Conservation (phyloP, 2,888 invertebrate species). For the Amblyjoppa proteus region DNA sequence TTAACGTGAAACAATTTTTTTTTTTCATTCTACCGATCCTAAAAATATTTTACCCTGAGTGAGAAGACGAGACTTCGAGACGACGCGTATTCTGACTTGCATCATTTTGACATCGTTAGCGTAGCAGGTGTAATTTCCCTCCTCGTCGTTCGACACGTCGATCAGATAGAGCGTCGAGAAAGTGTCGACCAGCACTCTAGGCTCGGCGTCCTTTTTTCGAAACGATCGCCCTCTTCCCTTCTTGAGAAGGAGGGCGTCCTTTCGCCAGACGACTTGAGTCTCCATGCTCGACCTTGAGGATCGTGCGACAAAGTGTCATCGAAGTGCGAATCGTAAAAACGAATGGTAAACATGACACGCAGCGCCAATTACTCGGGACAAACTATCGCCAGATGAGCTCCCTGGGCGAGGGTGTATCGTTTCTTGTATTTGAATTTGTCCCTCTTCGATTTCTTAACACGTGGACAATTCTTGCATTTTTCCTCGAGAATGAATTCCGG, state of each 20-base stretch:
- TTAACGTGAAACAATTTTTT: slow-evolving; percentile 23
- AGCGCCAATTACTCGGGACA: slow-evolving; percentile 86
- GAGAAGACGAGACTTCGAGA: slow-evolving; percentile 86
- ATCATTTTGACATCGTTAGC: slow-evolving; percentile 88
- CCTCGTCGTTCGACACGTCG: slow-evolving; percentile 88
- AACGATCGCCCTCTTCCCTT: slow-evolving; percentile 80
- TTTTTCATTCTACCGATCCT: neutral
- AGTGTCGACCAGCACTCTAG: slow-evolving; percentile 86
- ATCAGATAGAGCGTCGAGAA: slow-evolving; percentile 87
- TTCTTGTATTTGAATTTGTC: slow-evolving; percentile 85
- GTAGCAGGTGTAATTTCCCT: slow-evolving; percentile 90
- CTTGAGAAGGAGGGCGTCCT: slow-evolving; percentile 85
- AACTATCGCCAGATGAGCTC: slow-evolving; percentile 86
- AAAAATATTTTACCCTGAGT: slow-evolving; percentile 84
- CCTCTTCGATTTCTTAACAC: slow-evolving; percentile 80
- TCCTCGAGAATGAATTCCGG: slow-evolving; percentile 85
- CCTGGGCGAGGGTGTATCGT: slow-evolving; percentile 86
- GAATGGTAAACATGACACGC: slow-evolving; percentile 2
- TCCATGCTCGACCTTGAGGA: slow-evolving; percentile 84
- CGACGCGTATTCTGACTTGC: slow-evolving; percentile 86
- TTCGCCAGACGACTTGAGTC: slow-evolving; percentile 87
- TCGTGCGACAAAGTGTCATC: neutral
- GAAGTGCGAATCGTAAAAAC: neutral
- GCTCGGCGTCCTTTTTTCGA: slow-evolving; percentile 83
- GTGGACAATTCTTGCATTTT: slow-evolving; percentile 77